phyloP scores from a whole-genome alignment of 2,888 invertebrate genomes.

The Ferdinandea cuprea region DNA sequence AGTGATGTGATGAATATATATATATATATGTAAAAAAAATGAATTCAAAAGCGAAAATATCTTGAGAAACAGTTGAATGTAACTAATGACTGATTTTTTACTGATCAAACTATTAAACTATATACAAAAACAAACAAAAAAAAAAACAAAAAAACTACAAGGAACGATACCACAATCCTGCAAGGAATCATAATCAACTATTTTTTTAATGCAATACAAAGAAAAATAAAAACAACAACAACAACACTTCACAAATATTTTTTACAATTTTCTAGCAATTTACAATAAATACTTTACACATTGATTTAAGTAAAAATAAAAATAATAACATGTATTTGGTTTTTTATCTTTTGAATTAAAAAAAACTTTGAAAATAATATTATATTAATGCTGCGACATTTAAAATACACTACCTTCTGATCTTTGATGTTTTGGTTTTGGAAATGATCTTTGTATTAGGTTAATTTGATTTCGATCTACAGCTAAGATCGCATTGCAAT shows the following conservation, averaged over 20 bases:
- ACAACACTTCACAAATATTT: conserved; percentile 40
- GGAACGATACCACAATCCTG: conserved; percentile 72
- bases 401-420: not conserved
- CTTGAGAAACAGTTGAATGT: conserved; percentile 72
- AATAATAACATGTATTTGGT: no score
- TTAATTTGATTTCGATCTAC: not conserved
- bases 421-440: conserved; percentile 14
- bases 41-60: conserved; percentile 42
- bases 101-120: conserved; percentile 72
- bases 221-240: not conserved
- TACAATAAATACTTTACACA: conserved; percentile 6
- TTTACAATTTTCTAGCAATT: conserved; percentile 42
- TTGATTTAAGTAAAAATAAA: conserved; percentile 10
- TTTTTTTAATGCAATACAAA: conserved; percentile 65
- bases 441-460: conserved; percentile 6
- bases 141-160: no score
- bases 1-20: conserved; percentile 33
- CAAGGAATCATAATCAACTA: conserved; percentile 70
- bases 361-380: no score
- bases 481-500: no score
- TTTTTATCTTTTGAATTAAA: conserved; percentile 18
- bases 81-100: conserved; percentile 75
- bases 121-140: no score
- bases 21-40: conserved; percentile 33
- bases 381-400: no score